Conservation (phyloP, 2,888 invertebrate genomes). For the Bombylius major region DNA sequence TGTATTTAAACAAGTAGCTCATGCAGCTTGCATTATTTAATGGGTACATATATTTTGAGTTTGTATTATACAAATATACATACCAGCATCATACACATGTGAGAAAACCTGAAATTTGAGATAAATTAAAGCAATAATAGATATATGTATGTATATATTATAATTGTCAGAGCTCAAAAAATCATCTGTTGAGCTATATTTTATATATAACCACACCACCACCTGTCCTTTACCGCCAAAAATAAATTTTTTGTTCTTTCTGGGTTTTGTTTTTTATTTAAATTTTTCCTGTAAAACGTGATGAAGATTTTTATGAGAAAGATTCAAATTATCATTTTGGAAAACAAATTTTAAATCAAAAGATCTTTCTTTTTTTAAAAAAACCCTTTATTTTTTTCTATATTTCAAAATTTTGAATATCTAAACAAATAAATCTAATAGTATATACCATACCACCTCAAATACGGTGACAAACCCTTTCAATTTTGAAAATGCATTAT, state of each 20-base stretch:
- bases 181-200: slow-evolving; percentile 3
- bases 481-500: too few species aligned
- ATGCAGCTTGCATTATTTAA: background rate
- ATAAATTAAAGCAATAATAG: background rate
- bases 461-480: too few species aligned
- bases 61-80: background rate
- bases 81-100: slow-evolving; percentile 2
- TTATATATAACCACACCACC: background rate
- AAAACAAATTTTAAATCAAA: too few species aligned
- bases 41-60: background rate
- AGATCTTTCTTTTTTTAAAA: too few species aligned
- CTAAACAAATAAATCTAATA: too few species aligned
- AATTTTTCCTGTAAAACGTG: too few species aligned
- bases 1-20: background rate
- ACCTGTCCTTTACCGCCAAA: slow-evolving; percentile 9
- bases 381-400: too few species aligned
- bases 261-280: too few species aligned
- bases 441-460: background rate
- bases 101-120: slow-evolving; percentile 8
- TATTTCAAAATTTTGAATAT: too few species aligned
- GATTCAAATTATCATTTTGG: too few species aligned
- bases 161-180: background rate
- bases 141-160: background rate
- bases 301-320: too few species aligned
- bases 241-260: background rate